A percentile compares a stretch with the other conserved stretches of the same genome.
Conservation (phyloP, 2,113 vertebrate species). For the Plotosus lineatus region DNA sequence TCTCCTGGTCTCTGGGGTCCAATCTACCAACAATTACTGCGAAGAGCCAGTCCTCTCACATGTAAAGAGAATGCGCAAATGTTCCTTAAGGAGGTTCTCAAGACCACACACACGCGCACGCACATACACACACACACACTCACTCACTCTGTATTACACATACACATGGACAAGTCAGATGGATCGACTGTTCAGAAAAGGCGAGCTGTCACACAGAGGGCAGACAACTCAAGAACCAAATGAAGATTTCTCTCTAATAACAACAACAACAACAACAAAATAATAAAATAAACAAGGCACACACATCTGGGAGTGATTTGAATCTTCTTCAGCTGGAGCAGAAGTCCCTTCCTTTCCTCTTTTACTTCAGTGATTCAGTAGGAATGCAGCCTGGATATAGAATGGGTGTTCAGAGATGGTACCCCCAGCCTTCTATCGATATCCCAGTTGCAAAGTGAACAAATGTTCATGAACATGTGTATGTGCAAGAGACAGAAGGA, state of each 20-base stretch:
- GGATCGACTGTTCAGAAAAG: neutral
- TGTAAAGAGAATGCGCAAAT: slow-evolving; percentile 19
- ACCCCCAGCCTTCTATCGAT: neutral
- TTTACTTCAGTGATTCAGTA: slow-evolving; percentile 4
- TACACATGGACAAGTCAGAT: slow-evolving; percentile 40
- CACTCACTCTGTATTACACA: slow-evolving; percentile 41
- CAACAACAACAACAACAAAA: slow-evolving; percentile 4
- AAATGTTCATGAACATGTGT: neutral
- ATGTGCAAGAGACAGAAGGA: neutral
- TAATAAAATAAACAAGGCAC: slow-evolving; percentile 19
- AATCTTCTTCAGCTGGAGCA: neutral
- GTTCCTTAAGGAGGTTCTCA: slow-evolving; percentile 21
- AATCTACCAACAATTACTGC: slow-evolving; percentile 19
- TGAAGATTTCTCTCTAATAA: slow-evolving; percentile 26
- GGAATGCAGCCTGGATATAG: neutral
- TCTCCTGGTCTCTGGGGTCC: slow-evolving; percentile 53
- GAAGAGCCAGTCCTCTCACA: slow-evolving; percentile 19
- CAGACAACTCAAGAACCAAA: slow-evolving; percentile 42
- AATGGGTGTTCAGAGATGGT: slow-evolving; percentile 25
- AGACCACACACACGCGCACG: slow-evolving; percentile 19
- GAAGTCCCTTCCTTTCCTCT: slow-evolving; percentile 8
- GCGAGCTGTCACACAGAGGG: slow-evolving; percentile 29
- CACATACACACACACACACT: slow-evolving; percentile 28
- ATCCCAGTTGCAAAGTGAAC: neutral
- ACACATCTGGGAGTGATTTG: slow-evolving; percentile 16